Base-by-base conservation (phyloP, 1,140 invertebrate species). In the Drosophila malerkotliana region DNA sequence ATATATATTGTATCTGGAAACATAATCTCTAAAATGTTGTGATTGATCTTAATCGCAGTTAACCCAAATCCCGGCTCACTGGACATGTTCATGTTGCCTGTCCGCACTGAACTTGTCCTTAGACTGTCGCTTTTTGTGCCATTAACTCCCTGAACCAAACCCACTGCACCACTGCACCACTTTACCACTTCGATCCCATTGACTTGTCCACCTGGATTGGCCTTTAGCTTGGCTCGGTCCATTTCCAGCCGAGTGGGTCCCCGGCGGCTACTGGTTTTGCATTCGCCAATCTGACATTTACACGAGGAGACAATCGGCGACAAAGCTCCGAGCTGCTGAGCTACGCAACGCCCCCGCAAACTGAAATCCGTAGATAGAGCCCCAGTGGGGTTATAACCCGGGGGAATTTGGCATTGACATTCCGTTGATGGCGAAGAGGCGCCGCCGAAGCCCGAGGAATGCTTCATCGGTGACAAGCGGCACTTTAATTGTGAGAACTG, bases 401-500 rank as follows among this genome's bases (percentile, higher is more conserved):
- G 44, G 15, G 51, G 37, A 44, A 69, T 52, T 44, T 69, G 79
- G 77, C 73, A 75, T 80, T 80, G 82, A 82, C 81, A 85, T 85
- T 87, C 81, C 81, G 48, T 32, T 58, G 2, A 39, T 21, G 39
- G 10, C 72, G 72, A 79, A 69, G 80, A 55, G 55, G 67, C 61
- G 73, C 47, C 49, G 41, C 41, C 41, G 41, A 14, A 14, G 72
- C 39, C 52, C 32, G 34, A 53, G 68, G 67, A 57, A 84, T 73
- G 44, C 9, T 72, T 28, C 48, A 34, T 72, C 28, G 63, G 67
- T 58, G 81, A 69, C 51, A 60, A 44, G 59, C 64, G 75, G 82
- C 74, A 81, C 75, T 87, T 78, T 81, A 85, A 82, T 85, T 85
- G 82, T 85, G 82, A 85, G 82, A 85, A 87, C 78, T 85, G 53